Evolutionary conservation across 2,797 vertebrate genomes (phyloP).

Genomic region (Rhinella marina): DNA sequence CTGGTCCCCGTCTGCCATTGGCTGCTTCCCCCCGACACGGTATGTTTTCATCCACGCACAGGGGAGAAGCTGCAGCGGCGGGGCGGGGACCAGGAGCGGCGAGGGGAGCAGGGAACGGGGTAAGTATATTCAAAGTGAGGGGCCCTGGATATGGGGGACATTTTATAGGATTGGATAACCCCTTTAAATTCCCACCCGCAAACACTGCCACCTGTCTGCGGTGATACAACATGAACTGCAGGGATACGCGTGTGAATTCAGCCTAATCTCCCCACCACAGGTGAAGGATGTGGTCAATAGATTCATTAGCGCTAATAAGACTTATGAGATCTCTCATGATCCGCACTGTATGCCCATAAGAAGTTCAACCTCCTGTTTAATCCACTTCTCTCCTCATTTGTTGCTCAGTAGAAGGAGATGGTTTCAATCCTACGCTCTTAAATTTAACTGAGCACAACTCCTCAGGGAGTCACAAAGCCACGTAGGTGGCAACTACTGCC

Average conservation of each 20-base stretch:
- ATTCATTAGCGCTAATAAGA: conserved; percentile 14
- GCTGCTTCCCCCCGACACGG: too few relatives aligned
- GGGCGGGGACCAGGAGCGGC: too few relatives aligned
- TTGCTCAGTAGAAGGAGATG: conserved; percentile 39
- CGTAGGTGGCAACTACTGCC: background rate
- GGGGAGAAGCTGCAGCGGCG: too few relatives aligned
- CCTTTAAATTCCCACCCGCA: background rate
- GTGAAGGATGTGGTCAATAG: conserved; percentile 6
- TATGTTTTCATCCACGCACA: too few relatives aligned
- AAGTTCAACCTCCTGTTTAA: conserved; percentile 24
- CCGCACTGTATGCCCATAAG: background rate
- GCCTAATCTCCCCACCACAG: background rate
- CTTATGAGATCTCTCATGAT: background rate
- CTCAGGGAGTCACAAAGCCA: conserved; percentile 34
- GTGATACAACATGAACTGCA: background rate
- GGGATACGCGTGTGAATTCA: background rate
- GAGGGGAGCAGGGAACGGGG: too few relatives aligned
- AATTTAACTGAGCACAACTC: conserved; percentile 40
- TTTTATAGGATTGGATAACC: too few relatives aligned
- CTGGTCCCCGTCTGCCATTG: too few relatives aligned
- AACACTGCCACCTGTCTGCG: background rate
- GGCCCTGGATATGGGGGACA: too few relatives aligned
- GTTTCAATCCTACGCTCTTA: conserved; percentile 22
- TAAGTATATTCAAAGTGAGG: too few relatives aligned
- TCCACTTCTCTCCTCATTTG: conserved; percentile 21